phyloP scores from a whole-genome alignment of 2,797 vertebrate species.

The Otus scops region DNA sequence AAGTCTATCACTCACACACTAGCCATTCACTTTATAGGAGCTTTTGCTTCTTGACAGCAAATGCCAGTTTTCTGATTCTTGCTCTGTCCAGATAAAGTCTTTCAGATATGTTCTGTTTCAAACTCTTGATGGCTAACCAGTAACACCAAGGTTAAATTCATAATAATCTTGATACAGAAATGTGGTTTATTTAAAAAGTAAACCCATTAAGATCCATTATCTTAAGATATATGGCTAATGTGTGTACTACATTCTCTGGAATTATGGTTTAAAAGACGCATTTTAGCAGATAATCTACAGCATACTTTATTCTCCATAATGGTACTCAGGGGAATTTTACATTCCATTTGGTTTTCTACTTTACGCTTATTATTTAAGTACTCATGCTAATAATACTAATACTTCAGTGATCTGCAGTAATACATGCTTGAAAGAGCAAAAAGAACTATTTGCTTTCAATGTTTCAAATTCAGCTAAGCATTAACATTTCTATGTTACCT shows the following conservation, averaged over 20 bases:
- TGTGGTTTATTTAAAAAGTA: slow-evolving; percentile 60
- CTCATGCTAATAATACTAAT: slow-evolving; percentile 19
- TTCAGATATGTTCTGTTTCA: neutral
- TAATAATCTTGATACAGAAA: slow-evolving; percentile 43
- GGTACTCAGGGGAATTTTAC: slow-evolving; percentile 60
- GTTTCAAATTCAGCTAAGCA: neutral
- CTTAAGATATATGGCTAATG: slow-evolving; percentile 46
- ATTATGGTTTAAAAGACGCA: slow-evolving; percentile 21
- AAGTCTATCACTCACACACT: neutral
- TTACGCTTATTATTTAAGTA: slow-evolving; percentile 54
- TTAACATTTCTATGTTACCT: neutral
- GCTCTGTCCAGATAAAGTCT: neutral
- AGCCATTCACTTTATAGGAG: neutral
- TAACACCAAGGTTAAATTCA: slow-evolving; percentile 39
- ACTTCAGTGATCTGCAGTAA: neutral
- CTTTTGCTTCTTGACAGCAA: neutral
- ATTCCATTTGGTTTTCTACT: slow-evolving; percentile 56
- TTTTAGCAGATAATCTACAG: slow-evolving; percentile 55
- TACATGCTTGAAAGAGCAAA: neutral
- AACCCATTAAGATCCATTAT: slow-evolving; percentile 66
- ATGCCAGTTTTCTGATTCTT: neutral
- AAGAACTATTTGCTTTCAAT: neutral
- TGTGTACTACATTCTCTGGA: slow-evolving; percentile 16
- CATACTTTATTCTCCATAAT: slow-evolving; percentile 38
- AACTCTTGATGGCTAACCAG: neutral